A percentile compares a stretch with the other conserved stretches of the same genome.
Conservation (phyloP, 2,888 invertebrate species). For the Himalopsyche kuldschensis region DNA sequence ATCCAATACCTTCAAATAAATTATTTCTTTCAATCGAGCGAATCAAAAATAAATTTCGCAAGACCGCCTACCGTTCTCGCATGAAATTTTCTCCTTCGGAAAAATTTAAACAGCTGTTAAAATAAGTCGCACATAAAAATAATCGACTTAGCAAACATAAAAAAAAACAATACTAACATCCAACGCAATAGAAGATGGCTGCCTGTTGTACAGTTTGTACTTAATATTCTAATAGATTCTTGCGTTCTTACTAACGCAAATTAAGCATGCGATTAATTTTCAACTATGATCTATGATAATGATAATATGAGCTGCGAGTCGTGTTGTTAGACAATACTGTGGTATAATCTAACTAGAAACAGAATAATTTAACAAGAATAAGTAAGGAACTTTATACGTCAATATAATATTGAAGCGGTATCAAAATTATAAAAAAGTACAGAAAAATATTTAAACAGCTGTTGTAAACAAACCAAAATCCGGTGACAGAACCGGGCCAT, state of each 20-base stretch:
- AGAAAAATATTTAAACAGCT: too few species aligned
- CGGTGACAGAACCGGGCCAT: too few species aligned
- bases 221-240: not conserved
- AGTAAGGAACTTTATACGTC: not conserved
- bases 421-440: too few species aligned
- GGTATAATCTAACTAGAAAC: not conserved
- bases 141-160: not conserved
- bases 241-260: too few species aligned
- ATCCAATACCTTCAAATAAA: too few species aligned
- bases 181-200: not conserved
- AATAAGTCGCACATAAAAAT: not conserved
- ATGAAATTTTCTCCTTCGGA: not conserved
- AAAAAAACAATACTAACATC: not conserved
- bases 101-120: not conserved
- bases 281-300: not conserved
- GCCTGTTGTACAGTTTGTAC: not conserved
- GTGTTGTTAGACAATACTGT: not conserved
- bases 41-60: too few species aligned
- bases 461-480: too few species aligned
- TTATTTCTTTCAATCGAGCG: too few species aligned
- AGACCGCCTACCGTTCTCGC: too few species aligned
- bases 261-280: not conserved
- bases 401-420: too few species aligned
- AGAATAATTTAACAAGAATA: not conserved
- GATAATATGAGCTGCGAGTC: not conserved